Evolutionary conservation across 2,797 vertebrate species (phyloP).

Genomic region (Nasua narica): DNA sequence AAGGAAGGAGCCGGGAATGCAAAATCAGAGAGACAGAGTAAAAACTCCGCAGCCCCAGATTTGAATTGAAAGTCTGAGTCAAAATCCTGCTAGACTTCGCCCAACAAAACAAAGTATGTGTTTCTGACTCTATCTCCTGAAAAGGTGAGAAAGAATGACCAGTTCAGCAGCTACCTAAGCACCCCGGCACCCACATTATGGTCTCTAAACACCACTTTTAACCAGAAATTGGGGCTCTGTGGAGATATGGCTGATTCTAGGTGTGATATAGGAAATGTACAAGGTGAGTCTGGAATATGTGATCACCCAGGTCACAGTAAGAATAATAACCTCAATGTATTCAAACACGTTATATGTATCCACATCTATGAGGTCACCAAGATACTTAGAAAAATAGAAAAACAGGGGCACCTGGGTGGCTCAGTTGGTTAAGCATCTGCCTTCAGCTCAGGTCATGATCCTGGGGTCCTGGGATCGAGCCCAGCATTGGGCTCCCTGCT

Average conservation of each 20-base stretch:
- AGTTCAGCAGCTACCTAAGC: neutral
- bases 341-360: neutral
- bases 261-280: neutral
- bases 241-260: neutral
- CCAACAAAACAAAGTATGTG: neutral
- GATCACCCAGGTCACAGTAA: neutral
- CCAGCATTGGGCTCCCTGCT: fast-evolving
- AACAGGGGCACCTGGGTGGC: neutral
- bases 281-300: neutral
- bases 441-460: neutral
- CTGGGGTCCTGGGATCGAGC: neutral
- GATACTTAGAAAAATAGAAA: neutral
- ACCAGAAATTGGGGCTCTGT: neutral
- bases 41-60: neutral
- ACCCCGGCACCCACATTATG: neutral
- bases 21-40: neutral
- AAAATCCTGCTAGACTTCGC: neutral
- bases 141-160: neutral
- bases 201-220: neutral
- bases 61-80: neutral
- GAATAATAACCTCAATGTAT: neutral
- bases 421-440: neutral
- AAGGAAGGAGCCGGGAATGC: neutral
- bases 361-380: neutral
- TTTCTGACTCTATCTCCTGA: neutral